phyloP scores from a whole-genome alignment of 2,888 invertebrate species.

The Melinaea menophilus region DNA sequence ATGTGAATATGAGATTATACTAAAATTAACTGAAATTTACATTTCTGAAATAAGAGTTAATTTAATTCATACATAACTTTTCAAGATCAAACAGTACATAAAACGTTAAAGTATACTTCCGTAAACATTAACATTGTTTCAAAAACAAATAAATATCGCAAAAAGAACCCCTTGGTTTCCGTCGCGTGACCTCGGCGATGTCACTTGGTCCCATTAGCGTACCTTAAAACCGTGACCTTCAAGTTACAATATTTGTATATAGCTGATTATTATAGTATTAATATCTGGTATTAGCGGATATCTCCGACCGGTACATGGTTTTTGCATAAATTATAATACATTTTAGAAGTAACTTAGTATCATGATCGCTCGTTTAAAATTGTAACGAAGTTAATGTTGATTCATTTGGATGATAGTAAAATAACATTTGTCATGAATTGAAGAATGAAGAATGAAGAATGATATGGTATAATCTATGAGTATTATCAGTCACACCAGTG shows the following conservation, averaged over 20 bases:
- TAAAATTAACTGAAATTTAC: too few relatives aligned
- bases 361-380: constrained; percentile 28
- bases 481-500: too few relatives aligned
- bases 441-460: too few relatives aligned
- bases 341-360: constrained; percentile 23
- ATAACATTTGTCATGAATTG: not conserved
- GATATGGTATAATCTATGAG: too few relatives aligned
- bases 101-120: not conserved
- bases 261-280: constrained; percentile 58
- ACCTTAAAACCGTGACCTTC: constrained; percentile 53
- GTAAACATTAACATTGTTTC: constrained; percentile 5
- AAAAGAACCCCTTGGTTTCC: not conserved
- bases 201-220: constrained; percentile 4
- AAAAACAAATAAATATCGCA: not conserved
- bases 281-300: constrained; percentile 54
- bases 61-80: not conserved
- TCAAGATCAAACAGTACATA: not conserved
- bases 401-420: constrained; percentile 16
- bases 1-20: too few relatives aligned
- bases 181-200: not conserved
- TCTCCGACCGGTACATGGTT: constrained; percentile 68
- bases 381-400: constrained; percentile 22
- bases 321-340: constrained; percentile 64
- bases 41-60: not conserved
- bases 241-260: constrained; percentile 39